These are phyloP conservation scores for Pterocles orientalis DNA, from an alignment of 2,113 vertebrate species.

Conservation along the genomic window DNA sequence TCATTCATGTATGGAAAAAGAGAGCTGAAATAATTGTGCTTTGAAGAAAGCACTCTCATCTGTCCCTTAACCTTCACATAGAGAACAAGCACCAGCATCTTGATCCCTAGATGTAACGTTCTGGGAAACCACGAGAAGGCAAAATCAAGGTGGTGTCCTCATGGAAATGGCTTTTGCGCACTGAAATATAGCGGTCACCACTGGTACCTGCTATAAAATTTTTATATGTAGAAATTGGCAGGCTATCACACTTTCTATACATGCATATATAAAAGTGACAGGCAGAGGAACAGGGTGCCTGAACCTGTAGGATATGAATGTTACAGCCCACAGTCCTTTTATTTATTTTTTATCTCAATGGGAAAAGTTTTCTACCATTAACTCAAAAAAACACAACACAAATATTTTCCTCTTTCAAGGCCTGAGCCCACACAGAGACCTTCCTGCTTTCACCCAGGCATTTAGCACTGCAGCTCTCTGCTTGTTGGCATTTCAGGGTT, in stretches of 20 bases:
- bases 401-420: neutral
- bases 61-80: neutral
- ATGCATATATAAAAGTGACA: slow-evolving; percentile 39
- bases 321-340: neutral
- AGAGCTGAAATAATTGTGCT: neutral
- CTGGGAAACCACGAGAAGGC: neutral
- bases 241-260: slow-evolving; percentile 28
- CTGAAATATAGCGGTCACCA: neutral
- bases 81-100: neutral
- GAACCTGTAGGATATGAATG: neutral
- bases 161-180: neutral
- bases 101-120: neutral
- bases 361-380: neutral
- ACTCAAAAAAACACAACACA: neutral
- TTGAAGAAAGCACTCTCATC: neutral
- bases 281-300: neutral
- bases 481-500: neutral
- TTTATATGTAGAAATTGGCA: slow-evolving; percentile 27
- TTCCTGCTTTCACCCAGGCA: neutral
- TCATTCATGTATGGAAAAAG: neutral
- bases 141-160: neutral
- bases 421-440: neutral
- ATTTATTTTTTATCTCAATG: neutral
- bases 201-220: neutral
- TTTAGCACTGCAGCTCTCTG: neutral